Conservation (phyloP, 2,113 vertebrate species). For the Plestiodon gilberti region DNA sequence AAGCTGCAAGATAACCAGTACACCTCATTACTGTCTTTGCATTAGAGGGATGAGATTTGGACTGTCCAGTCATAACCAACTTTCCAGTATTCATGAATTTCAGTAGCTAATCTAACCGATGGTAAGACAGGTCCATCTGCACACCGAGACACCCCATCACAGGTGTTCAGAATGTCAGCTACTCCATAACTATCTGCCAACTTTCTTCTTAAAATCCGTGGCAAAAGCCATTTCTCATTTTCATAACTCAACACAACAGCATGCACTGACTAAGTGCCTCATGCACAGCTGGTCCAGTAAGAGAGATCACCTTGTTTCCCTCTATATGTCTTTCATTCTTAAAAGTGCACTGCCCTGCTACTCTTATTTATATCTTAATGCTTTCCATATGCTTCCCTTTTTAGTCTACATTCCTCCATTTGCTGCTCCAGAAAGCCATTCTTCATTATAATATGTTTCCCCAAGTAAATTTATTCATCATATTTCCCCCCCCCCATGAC, state of each 20-base stretch:
- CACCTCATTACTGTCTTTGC: background rate
- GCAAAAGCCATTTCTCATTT: slow-evolving; percentile 81
- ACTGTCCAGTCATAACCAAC: background rate
- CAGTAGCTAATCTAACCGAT: no score
- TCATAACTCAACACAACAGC: slow-evolving; percentile 78
- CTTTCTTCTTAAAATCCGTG: slow-evolving; percentile 79
- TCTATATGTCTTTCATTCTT: slow-evolving; percentile 71
- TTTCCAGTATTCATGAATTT: background rate
- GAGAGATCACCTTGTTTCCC: slow-evolving; percentile 11
- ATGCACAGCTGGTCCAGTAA: slow-evolving; percentile 1
- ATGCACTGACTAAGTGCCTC: slow-evolving; percentile 72
- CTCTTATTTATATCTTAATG: slow-evolving; percentile 77
- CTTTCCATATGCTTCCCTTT: slow-evolving; percentile 79
- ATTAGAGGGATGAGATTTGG: background rate
- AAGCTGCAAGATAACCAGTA: background rate
- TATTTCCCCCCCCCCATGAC: slow-evolving; percentile 75
- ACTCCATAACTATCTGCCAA: slow-evolving; percentile 79
- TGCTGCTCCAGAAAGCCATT: slow-evolving; percentile 80
- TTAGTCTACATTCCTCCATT: slow-evolving; percentile 75
- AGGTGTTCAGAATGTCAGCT: slow-evolving; percentile 70
- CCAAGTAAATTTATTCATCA: slow-evolving; percentile 85
- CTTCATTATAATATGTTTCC: slow-evolving; percentile 85
- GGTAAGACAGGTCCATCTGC: background rate
- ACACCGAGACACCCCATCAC: slow-evolving; percentile 14
- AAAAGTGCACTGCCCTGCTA: slow-evolving; percentile 68